Evolutionary conservation across 2,113 vertebrate species (phyloP).

Genomic region (Leptocoma aspasia): DNA sequence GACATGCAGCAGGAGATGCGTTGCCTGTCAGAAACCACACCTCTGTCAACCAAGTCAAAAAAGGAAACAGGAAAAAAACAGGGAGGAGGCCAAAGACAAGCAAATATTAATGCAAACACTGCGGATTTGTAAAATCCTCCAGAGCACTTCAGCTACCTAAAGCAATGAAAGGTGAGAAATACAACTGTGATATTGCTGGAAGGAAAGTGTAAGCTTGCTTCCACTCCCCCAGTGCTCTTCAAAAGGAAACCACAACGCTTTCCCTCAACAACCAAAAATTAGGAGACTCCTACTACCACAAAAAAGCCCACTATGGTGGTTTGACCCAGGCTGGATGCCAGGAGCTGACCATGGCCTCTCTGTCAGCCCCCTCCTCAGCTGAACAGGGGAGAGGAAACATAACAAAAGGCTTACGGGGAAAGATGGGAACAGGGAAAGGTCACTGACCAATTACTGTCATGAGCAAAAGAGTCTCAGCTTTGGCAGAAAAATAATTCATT

Average conservation of each 20-base stretch:
- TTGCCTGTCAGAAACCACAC: not conserved
- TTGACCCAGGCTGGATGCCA: not conserved
- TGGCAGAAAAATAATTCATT: not conserved
- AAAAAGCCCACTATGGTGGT: not conserved
- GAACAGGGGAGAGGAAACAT: not conserved
- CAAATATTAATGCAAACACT: not conserved
- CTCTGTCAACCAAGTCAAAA: not conserved
- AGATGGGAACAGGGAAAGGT: not conserved
- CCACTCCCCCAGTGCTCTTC: not conserved
- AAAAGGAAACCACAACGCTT: not conserved
- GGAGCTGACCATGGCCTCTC: not conserved
- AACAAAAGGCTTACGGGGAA: not conserved
- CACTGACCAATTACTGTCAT: not conserved
- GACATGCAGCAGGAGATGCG: accelerated
- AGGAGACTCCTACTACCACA: too few relatives aligned
- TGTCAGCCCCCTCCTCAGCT: not conserved
- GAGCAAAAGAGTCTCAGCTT: not conserved
- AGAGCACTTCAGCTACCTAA: not conserved
- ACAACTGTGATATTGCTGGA: not conserved
- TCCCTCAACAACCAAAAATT: too few relatives aligned
- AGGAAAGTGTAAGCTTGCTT: not conserved
- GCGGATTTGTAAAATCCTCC: not conserved
- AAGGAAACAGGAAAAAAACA: not conserved
- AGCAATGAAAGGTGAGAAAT: not conserved
- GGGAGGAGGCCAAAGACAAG: not conserved